Base-by-base conservation (phyloP, 2,113 vertebrate genomes). In the Tricholaema leucomelas region DNA sequence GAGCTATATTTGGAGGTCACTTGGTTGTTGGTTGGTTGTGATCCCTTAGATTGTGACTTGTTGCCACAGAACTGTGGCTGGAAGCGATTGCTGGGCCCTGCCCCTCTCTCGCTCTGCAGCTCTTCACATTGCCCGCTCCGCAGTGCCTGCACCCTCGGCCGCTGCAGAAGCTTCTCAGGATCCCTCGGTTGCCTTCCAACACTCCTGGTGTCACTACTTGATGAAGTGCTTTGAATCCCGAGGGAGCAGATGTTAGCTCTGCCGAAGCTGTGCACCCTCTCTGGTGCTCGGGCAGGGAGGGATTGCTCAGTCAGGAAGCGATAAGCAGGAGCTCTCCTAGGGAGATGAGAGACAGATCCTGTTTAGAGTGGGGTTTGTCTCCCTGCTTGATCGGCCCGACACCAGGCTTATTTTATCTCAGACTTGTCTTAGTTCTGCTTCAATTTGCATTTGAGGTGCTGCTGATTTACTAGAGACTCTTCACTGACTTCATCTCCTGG, bases 291-390 rank as follows among this genome's bases (percentile, higher is more conserved):
- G 91, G 75, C 94, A 93, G 59, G 55, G 73, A 92, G 58, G 27
- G 42, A 87, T 91, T 95, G 83, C 85, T 92, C 93, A 95, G 88
- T 96, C 89, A 95, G 95, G 95, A 95, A 96, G 95, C 95, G 91
- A 91, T 96, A 94, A 54, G 44, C 80, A 94, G 93, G 80, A 92
- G 73, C 72, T 90, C 93, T 93, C 87, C 78, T 90, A 92, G 72
- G 94, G 88, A 66, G 87, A 94, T 95, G 95, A 96, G 82, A 95
- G 87, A 87, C 85, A 95, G 87, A 83, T 91, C 73, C 72, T 95
- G 70, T 95, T 96, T 92, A 85, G 95, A 90, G 52, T 88, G n/a
- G 88, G 96, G 23, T 95, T 95, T 93, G 85, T 94, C 94, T 95
- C 92, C 74, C 93, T 90, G 77, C 77, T 87, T 95, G 87, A 95